Evolutionary conservation across 2,113 vertebrate species (phyloP).

Genomic region (Camelus bactrianus): DNA sequence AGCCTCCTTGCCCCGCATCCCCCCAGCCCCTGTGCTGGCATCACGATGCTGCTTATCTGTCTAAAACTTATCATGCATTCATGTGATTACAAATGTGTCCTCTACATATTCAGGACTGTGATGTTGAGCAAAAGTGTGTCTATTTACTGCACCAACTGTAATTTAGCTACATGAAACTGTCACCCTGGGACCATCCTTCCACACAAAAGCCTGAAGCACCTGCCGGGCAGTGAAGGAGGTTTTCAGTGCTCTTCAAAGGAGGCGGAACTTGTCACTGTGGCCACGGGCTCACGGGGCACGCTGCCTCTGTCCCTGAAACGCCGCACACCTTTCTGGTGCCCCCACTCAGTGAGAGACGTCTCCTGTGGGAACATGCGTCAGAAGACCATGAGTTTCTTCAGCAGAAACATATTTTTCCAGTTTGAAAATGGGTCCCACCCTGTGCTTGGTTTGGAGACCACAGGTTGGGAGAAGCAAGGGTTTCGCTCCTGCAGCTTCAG

Average conservation of each 20-base stretch:
- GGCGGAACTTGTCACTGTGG: neutral
- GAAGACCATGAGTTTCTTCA: neutral
- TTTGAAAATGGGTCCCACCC: neutral
- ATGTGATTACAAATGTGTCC: neutral
- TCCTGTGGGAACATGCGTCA: neutral
- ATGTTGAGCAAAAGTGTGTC: neutral
- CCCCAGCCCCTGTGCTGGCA: neutral
- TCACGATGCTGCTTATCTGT: neutral
- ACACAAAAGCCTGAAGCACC: neutral
- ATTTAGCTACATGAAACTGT: neutral
- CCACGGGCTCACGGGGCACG: neutral
- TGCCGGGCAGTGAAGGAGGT: rapidly evolving
- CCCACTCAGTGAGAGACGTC: neutral
- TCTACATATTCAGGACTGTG: neutral
- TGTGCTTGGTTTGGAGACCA: neutral
- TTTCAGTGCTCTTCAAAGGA: neutral
- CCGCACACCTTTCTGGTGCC: too few relatives aligned
- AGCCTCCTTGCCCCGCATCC: rapidly evolving
- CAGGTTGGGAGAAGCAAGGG: neutral
- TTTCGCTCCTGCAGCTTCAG: neutral
- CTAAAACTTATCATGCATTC: neutral
- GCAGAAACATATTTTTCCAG: neutral
- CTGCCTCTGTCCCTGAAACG: neutral
- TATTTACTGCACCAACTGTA: neutral
- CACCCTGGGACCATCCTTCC: neutral